Evolutionary conservation across 1,140 invertebrate species (phyloP).

Genomic region (Octopus sinensis): DNA sequence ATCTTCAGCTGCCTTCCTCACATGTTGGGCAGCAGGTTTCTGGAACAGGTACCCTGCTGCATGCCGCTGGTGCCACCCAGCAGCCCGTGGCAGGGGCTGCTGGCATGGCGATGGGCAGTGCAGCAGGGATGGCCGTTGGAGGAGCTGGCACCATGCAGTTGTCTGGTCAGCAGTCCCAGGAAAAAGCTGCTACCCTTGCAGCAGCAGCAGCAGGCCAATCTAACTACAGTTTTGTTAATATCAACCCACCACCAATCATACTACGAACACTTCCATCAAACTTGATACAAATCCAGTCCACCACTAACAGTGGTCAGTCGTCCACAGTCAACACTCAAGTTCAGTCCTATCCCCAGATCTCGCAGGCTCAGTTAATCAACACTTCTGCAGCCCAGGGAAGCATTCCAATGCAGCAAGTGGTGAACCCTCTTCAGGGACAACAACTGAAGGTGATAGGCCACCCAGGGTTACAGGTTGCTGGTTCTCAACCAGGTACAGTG

Average conservation of each 20-base stretch:
- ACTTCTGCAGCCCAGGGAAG: slow-evolving; percentile 24
- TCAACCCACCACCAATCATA: slow-evolving; percentile 37
- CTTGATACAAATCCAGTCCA: slow-evolving; percentile 24
- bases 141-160: slow-evolving; percentile 20
- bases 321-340: slow-evolving; percentile 10
- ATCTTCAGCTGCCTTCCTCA: slow-evolving; percentile 24
- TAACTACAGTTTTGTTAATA: slow-evolving; percentile 22
- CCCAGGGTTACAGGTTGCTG: slow-evolving; percentile 18
- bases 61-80: neutral
- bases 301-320: slow-evolving; percentile 13
- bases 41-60: slow-evolving; percentile 13
- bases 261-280: slow-evolving; percentile 29
- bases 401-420: slow-evolving; percentile 21
- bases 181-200: neutral
- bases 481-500: slow-evolving; percentile 26
- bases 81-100: slow-evolving; percentile 9
- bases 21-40: slow-evolving; percentile 21
- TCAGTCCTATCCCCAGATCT: slow-evolving; percentile 23
- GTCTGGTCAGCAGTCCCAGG: slow-evolving; percentile 1
- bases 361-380: slow-evolving; percentile 23
- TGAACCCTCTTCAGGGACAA: slow-evolving; percentile 24
- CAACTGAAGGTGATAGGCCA: slow-evolving; percentile 31
- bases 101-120: slow-evolving; percentile 18
- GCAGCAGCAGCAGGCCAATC: neutral
- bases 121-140: slow-evolving; percentile 22